Base-by-base conservation (phyloP, 2,888 invertebrate genomes). In the Pardosa pseudoannulata region DNA sequence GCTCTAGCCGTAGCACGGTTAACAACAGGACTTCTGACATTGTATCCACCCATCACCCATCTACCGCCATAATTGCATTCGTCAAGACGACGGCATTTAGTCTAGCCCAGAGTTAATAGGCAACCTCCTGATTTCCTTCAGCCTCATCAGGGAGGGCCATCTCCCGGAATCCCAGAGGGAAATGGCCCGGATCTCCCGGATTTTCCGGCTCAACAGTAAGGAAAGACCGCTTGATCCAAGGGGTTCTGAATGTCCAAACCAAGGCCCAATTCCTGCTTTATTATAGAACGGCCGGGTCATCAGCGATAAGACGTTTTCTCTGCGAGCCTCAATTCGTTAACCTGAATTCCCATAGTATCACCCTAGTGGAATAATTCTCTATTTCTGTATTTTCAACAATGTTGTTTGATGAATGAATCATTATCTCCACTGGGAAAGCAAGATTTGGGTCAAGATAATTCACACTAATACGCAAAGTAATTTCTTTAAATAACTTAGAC, bases 201-300 rank as follows among this genome's bases (percentile, higher is more conserved):
- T 85, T 85, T 85, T 85, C 83, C 78, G 83, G 78, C 78, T 85
- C 83, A 85, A 85, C 83, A 85, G 83, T 85, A 85, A 85, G 83
- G 83, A 85, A 85, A 85, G 83, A 68, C 78, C 39, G 65, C 83
- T 76, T 78, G 78, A 78, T 78, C 83, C 83, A 27, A 65, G 73
- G 39, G n/a, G 78, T 78, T 85, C 72, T 78, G 71, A 78, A 78
- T 79, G 67, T 67, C 32, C 78, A 72, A 72, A 67, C 31, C 68
- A 19, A 11, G 65, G 71, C 23, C 73, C 72, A 78, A 85, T 85
- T 85, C 78, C 78, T 78, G 83, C 83, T 85, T 85, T 85, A 85
- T 85, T 85, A 85, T 65, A 41, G 74, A 50, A 29, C 39, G 73
- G 71, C 56, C 83, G 72, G 73, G 83, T 78, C 83, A 85, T 85